Evolutionary conservation across 2,888 invertebrate genomes (phyloP).

Genomic region (Phortica okadai): DNA sequence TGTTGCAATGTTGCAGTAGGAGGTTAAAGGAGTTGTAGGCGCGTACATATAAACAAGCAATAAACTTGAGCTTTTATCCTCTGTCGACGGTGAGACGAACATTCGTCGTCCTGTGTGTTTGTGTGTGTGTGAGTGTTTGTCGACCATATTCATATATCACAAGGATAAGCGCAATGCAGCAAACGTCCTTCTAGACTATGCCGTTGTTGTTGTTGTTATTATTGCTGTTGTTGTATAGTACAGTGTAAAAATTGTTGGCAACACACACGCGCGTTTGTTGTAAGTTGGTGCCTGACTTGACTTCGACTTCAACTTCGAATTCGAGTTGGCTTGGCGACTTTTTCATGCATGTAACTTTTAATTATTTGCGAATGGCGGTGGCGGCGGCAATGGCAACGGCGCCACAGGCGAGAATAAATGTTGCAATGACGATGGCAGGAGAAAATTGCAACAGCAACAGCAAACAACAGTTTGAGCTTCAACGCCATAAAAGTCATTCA

Average conservation of each 20-base stretch:
- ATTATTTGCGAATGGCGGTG: conserved; percentile 71
- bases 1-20: neutral
- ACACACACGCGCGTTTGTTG: conserved; percentile 30
- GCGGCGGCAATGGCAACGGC: conserved; percentile 69
- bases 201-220: conserved; percentile 40
- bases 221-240: conserved; percentile 38
- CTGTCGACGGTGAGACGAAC: neutral
- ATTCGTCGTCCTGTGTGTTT: conserved; percentile 43
- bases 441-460: conserved; percentile 28
- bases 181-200: conserved; percentile 74
- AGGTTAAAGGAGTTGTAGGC: conserved; percentile 62
- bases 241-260: conserved; percentile 42
- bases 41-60: conserved; percentile 59
- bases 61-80: conserved; percentile 29
- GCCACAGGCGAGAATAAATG: conserved; percentile 59
- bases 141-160: conserved; percentile 76
- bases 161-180: conserved; percentile 77
- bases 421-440: neutral
- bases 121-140: conserved; percentile 59
- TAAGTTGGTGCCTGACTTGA: neutral
- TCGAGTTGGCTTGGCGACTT: conserved; percentile 14
- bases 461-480: neutral
- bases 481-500: conserved; percentile 23
- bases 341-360: conserved; percentile 67
- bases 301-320: neutral